Percentiles rank a stretch among this genome's conserved stretches.
Conservation (phyloP, 2,797 vertebrate genomes). For the Cuniculus paca region DNA sequence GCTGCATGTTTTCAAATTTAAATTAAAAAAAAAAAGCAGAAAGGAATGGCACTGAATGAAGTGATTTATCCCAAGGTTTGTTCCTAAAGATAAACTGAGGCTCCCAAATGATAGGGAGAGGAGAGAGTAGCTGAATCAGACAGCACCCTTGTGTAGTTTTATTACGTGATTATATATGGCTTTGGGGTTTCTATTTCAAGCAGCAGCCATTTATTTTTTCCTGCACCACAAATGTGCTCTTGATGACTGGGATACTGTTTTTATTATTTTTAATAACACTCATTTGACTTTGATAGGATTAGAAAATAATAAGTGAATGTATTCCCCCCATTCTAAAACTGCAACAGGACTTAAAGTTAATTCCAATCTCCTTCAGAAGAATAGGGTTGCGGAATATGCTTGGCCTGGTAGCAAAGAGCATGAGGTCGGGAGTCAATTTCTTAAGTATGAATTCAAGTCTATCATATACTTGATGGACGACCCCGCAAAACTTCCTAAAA, state of each 20-base stretch:
- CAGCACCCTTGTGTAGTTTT: not conserved
- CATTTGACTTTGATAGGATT: slow-evolving; percentile 9
- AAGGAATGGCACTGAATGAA: slow-evolving; percentile 49
- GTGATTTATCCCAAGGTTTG: slow-evolving; percentile 26
- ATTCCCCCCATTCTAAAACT: not conserved
- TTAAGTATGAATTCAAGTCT: not conserved
- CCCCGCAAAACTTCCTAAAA: not conserved
- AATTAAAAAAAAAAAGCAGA: slow-evolving; percentile 64
- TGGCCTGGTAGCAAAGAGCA: not conserved
- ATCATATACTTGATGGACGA: not conserved
- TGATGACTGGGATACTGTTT: not conserved
- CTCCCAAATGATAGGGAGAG: not conserved
- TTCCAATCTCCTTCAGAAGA: not conserved
- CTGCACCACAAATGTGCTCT: slow-evolving; percentile 39
- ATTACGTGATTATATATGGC: not conserved
- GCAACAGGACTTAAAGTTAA: not conserved
- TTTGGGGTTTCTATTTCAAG: slow-evolving; percentile 57
- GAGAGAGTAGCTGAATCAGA: not conserved
- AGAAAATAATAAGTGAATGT: not conserved
- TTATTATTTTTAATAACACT: slow-evolving; percentile 60
- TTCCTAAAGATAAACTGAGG: slow-evolving; percentile 61
- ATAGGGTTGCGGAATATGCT: not conserved
- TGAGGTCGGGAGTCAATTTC: not conserved
- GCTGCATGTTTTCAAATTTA: slow-evolving; percentile 73
- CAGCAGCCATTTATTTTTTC: not conserved